Conservation (phyloP, 1,140 invertebrate genomes). For the Thaumatotibia leucotreta region DNA sequence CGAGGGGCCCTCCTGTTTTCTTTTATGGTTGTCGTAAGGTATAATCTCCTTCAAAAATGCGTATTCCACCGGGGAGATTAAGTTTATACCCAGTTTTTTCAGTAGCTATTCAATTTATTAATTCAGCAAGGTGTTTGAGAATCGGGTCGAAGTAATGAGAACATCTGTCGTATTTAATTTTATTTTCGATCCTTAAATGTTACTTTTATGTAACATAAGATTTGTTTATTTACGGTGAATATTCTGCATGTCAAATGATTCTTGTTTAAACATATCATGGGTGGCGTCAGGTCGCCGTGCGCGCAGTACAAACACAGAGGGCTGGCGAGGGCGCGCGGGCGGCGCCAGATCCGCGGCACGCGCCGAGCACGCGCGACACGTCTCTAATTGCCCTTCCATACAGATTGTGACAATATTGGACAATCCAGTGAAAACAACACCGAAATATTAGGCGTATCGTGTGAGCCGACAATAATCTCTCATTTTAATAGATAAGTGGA, state of each 20-base stretch:
- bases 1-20: conserved; percentile 72
- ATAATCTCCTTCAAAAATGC: conserved; percentile 77
- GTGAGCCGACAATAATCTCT: conserved; percentile 67
- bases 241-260: conserved; percentile 18
- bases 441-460: conserved; percentile 46
- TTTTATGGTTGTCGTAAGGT: conserved; percentile 77
- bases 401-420: conserved; percentile 71
- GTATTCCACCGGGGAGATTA: conserved; percentile 68
- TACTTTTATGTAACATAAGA: background rate
- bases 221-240: background rate
- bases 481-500: conserved; percentile 75
- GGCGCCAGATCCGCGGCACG: conserved; percentile 42
- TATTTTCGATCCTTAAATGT: background rate
- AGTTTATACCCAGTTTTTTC: conserved; percentile 54
- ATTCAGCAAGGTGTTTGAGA: conserved; percentile 41
- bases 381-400: conserved; percentile 70
- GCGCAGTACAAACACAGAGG: conserved; percentile 57
- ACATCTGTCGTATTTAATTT: conserved; percentile 38
- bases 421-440: conserved; percentile 75
- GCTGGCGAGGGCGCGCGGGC: conserved; percentile 41
- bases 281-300: conserved; percentile 39
- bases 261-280: conserved; percentile 45
- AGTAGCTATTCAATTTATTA: conserved; percentile 65
- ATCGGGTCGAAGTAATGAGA: conserved; percentile 28
- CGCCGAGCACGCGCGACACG: conserved; percentile 62